Base-by-base conservation (phyloP, 2,888 invertebrate species). In the Coleophora deauratella region DNA sequence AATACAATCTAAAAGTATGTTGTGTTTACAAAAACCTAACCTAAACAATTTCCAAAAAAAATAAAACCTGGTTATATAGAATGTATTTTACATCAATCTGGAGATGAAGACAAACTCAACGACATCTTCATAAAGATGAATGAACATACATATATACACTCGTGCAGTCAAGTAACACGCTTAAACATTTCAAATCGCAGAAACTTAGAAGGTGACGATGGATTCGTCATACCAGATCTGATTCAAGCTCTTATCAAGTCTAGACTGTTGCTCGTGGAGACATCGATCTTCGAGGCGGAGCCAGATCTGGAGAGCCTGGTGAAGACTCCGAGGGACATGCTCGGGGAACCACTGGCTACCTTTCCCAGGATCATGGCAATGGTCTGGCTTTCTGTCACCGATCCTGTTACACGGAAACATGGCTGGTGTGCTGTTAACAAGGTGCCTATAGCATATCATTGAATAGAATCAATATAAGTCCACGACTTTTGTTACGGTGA, bases 151-250 rank as follows among this genome's bases (percentile, higher is more conserved):
- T n/a, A n/a, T n/a, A n/a, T n/a, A n/a, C n/a, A n/a, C n/a, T n/a
- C n/a, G n/a, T n/a, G n/a, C n/a, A n/a, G n/a, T n/a, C n/a, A n/a
- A n/a, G n/a, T n/a, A n/a, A n/a, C n/a, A n/a, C n/a, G n/a, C n/a
- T n/a, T n/a, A n/a, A n/a, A n/a, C n/a, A n/a, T n/a, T n/a, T n/a
- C n/a, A n/a, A n/a, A 35, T 10, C 50, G n/a, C 37, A 78, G 81
- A 41, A 78, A 74, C 43, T 45, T 82, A 10, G 81, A 82, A 67
- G 80, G 81, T 0, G 80, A 81, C 34, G 69, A 79, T 0, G 72
- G 72, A 0, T 54, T 46, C 0, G 35, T 78, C 2, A 60, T 79
- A 1, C 46, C 62, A 1, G 71, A 74, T 7, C 46, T 82, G 37
- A 62, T 72, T 14, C 66, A 73, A 54, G 55, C 61, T 0, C 52